Evolutionary conservation across 2,888 invertebrate genomes (phyloP), one percentile per base, ranked within the genome.

Genomic region (Psylliodes chrysocephalus): DNA sequence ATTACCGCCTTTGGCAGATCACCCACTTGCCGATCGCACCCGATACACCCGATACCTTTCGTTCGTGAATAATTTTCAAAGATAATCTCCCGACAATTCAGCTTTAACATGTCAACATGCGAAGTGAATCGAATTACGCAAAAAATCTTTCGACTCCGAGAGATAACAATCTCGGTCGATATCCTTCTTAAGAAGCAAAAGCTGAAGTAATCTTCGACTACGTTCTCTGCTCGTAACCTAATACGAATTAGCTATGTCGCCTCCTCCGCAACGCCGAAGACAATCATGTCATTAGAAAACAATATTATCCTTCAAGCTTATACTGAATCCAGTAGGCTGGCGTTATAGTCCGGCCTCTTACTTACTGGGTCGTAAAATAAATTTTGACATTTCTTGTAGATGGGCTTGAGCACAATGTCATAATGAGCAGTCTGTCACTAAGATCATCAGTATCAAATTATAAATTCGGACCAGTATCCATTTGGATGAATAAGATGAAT

Each of bases 211-310:
- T 49, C 51, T 49, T 7, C 49, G 28, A 49, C n/a, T n/a, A n/a
- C n/a, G 46, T 46, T 25, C 19, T 46, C 12, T 12, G 22, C 14
- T 22, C 10, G 40, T 40, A 59, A 59, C 49, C 35, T 28, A 40
- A 59, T 49, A 49, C 49, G 40, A 59, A 38, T 59, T 57, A 57
- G 35, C 19, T 18, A 40, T 18, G 18, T 33, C 14, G 38, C 35
- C 38, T 25, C 59, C 59, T 59, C 49, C 59, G 59, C 49, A 57
- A 28, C 15, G 40, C 28, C 22, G 59, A 28, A 51, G 49, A 59
- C 49, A 51, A 57, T 49, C 47, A 28, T 14, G 35, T 46, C 35
- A 57, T 57, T 57, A 57, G 33, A 57, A 57, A 57, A 46, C 47
- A 49, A 49, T 59, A 59, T 49, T 59, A 59, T 59, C 59, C 22